A percentile compares a stretch with the other conserved stretches of the same genome.
phyloP scores from a whole-genome alignment of 1,140 invertebrate genomes.

The Drosophila bipectinata region DNA sequence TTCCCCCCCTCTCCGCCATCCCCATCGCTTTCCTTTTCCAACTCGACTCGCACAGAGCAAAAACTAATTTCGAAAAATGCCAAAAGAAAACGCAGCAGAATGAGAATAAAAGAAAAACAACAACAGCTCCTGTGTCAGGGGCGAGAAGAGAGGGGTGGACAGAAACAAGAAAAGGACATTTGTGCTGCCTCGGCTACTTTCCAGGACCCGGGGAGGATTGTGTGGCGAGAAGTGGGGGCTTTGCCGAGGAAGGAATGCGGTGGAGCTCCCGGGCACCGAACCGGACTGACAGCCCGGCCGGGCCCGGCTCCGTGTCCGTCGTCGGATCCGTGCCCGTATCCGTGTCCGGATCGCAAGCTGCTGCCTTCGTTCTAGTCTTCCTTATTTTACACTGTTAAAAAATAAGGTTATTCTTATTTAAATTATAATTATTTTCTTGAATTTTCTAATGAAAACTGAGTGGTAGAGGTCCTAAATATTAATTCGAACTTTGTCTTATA shows the following conservation, averaged over 20 bases:
- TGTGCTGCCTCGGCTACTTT: constrained; percentile 70
- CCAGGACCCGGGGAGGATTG: background rate
- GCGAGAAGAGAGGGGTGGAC: constrained; percentile 16
- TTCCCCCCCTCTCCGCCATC: constrained; percentile 2
- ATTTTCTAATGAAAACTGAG: no score
- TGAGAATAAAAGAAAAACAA: constrained; percentile 74
- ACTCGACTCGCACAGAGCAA: constrained; percentile 71
- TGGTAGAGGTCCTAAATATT: no score
- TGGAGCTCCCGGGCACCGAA: constrained; percentile 40
- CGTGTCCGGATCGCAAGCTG: constrained; percentile 56
- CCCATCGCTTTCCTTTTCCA: constrained; percentile 24
- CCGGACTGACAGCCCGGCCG: constrained; percentile 65
- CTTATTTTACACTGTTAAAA: constrained; percentile 9
- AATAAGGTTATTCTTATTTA: background rate
- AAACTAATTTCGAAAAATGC: constrained; percentile 84
- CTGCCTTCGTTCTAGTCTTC: constrained; percentile 42
- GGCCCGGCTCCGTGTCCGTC: constrained; percentile 23
- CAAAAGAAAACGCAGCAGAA: constrained; percentile 82
- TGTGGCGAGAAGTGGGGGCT: background rate
- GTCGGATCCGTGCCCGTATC: constrained; percentile 25
- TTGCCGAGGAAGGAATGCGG: constrained; percentile 34
- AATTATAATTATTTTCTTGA: background rate
- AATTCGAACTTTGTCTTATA: no score
- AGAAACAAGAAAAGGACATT: constrained; percentile 74
- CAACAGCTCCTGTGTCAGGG: constrained; percentile 10